These are phyloP conservation scores for Plectropomus leopardus DNA, from an alignment of 2,113 vertebrate genomes.

Conservation along the genomic window DNA sequence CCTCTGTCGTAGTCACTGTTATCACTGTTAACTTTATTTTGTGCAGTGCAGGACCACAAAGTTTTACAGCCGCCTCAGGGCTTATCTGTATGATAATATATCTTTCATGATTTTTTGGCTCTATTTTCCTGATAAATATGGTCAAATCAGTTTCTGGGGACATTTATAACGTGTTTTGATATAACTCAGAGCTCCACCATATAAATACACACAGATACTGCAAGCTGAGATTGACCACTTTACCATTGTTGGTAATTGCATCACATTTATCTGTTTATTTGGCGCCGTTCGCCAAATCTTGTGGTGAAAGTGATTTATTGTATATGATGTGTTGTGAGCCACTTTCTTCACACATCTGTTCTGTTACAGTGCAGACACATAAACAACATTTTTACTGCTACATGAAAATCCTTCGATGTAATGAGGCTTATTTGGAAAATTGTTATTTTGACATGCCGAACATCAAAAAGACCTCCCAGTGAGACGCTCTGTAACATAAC, in stretches of 20 bases:
- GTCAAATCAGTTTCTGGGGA: conserved; percentile 19
- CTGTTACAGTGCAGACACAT: neutral
- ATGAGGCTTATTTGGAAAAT: conserved; percentile 11
- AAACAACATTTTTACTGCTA: conserved; percentile 23
- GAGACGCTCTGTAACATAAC: neutral
- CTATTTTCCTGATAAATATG: neutral
- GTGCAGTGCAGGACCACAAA: neutral
- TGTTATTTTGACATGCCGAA: conserved; percentile 8
- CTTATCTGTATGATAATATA: neutral
- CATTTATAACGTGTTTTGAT: conserved; percentile 11
- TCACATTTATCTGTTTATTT: conserved; percentile 13
- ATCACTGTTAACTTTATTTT: no score
- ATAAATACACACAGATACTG: conserved; percentile 11
- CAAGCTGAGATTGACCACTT: neutral
- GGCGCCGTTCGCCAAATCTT: neutral
- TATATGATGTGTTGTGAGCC: conserved; percentile 1
- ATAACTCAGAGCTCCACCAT: neutral
- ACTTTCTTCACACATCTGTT: conserved; percentile 8
- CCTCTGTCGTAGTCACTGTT: no score
- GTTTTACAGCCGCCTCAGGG: neutral
- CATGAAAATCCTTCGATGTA: neutral
- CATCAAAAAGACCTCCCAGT: conserved; percentile 9
- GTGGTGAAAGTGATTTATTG: conserved; percentile 3
- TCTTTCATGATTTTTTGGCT: neutral
- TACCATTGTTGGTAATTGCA: neutral